Conservation (phyloP, 2,888 invertebrate genomes). For the Tromatobia lineatoria region DNA sequence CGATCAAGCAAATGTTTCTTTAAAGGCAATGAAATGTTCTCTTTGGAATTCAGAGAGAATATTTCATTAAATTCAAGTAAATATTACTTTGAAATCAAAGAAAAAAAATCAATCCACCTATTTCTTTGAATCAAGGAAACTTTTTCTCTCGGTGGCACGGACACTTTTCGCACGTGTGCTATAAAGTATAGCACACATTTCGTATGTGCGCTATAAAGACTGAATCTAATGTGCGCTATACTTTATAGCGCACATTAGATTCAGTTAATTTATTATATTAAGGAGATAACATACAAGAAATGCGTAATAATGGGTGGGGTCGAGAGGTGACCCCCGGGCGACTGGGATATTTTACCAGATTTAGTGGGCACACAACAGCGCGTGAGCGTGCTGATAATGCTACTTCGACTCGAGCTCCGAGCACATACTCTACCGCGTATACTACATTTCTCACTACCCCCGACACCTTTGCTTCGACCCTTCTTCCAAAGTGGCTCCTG, state of each 20-base stretch:
- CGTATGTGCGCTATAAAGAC: too few relatives aligned
- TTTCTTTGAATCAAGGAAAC: too few relatives aligned
- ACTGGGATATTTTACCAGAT: constrained; percentile 80
- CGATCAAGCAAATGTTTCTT: too few relatives aligned
- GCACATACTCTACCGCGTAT: constrained; percentile 34
- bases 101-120: too few relatives aligned
- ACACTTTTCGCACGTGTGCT: too few relatives aligned
- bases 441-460: constrained; percentile 42
- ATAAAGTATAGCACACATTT: not conserved
- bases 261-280: constrained; percentile 26
- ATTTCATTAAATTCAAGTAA: too few relatives aligned
- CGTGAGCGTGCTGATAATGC: constrained; percentile 84
- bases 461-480: constrained; percentile 49
- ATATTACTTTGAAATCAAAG: too few relatives aligned
- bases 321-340: constrained; percentile 41
- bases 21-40: too few relatives aligned
- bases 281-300: constrained; percentile 43
- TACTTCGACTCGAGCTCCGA: constrained; percentile 72
- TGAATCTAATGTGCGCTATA: too few relatives aligned
- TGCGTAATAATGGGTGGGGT: constrained; percentile 66
- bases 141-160: too few relatives aligned
- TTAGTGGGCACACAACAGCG: constrained; percentile 83
- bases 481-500: constrained; percentile 26
- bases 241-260: constrained; percentile 33
- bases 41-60: too few relatives aligned